Evolutionary conservation across 2,113 vertebrate species (phyloP).

Genomic region (Acrocephalus kingi): DNA sequence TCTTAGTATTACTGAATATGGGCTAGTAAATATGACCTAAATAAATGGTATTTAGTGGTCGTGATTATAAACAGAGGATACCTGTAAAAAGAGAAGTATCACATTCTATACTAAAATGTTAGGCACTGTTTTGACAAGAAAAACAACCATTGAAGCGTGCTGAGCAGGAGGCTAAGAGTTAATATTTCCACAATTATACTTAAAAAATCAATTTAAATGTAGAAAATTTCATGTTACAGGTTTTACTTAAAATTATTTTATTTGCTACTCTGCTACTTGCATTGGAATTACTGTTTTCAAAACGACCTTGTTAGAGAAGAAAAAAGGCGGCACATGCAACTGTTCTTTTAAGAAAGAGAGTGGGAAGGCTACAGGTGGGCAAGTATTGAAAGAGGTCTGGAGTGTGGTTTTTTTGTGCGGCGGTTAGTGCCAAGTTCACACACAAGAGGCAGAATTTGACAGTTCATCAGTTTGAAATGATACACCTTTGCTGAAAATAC

Average conservation of each 20-base stretch:
- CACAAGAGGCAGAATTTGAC: neutral
- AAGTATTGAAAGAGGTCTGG: neutral
- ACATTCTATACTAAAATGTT: neutral
- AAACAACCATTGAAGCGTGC: neutral
- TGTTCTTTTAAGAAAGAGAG: neutral
- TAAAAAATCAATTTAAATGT: neutral
- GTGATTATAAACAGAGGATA: neutral
- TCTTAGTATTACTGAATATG: neutral
- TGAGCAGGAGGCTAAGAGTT: neutral
- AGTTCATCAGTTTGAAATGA: neutral
- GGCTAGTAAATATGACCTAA: neutral
- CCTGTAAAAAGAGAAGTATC: neutral
- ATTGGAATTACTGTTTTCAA: neutral
- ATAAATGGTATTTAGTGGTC: neutral
- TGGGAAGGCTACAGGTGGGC: neutral
- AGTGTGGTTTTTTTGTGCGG: fast-evolving
- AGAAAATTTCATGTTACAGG: neutral
- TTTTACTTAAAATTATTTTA: neutral
- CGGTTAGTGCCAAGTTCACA: neutral
- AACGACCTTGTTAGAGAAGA: neutral
- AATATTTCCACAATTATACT: neutral
- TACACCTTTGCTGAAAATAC: neutral
- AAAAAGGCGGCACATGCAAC: neutral
- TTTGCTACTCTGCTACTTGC: neutral
- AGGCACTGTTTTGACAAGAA: neutral